These are phyloP conservation scores for Morelia viridis DNA, from an alignment of 2,797 vertebrate species.

Conservation along the genomic window DNA sequence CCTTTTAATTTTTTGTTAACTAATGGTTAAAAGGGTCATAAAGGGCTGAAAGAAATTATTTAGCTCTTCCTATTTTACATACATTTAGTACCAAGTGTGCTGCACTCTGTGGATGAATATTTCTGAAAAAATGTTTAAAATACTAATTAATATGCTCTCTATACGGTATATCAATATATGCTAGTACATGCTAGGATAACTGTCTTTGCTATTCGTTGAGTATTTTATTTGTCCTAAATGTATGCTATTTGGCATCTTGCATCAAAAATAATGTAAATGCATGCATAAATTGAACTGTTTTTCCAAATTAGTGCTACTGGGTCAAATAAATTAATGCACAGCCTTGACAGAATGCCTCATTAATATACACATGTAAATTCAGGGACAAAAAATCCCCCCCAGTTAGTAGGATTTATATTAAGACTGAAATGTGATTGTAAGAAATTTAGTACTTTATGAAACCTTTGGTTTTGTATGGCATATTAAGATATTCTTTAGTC, in stretches of 20 bases:
- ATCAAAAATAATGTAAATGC: constrained; percentile 47
- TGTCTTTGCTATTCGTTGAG: constrained; percentile 23
- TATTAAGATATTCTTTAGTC: constrained; percentile 3
- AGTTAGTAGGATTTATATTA: constrained; percentile 29
- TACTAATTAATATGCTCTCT: constrained; percentile 53
- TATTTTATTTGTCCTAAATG: constrained; percentile 48
- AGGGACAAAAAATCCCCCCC: neutral
- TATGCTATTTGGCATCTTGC: constrained; percentile 51
- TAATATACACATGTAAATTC: constrained; percentile 51
- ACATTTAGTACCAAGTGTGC: neutral
- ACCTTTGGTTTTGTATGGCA: neutral
- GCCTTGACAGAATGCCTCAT: constrained; percentile 48
- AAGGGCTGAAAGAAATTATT: neutral
- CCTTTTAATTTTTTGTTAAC: no score
- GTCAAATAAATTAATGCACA: constrained; percentile 56
- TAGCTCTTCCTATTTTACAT: constrained; percentile 24
- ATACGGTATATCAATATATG: constrained; percentile 2
- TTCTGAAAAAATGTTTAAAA: constrained; percentile 40
- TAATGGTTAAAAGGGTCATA: no score
- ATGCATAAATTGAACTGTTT: constrained; percentile 37
- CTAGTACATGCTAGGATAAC: constrained; percentile 39
- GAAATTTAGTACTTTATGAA: constrained; percentile 18
- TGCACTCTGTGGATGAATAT: constrained; percentile 61
- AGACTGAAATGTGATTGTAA: constrained; percentile 17
- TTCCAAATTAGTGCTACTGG: constrained; percentile 50